These are phyloP conservation scores for Mastacembelus armatus DNA, from an alignment of 2,797 vertebrate species.

Conservation along the genomic window DNA sequence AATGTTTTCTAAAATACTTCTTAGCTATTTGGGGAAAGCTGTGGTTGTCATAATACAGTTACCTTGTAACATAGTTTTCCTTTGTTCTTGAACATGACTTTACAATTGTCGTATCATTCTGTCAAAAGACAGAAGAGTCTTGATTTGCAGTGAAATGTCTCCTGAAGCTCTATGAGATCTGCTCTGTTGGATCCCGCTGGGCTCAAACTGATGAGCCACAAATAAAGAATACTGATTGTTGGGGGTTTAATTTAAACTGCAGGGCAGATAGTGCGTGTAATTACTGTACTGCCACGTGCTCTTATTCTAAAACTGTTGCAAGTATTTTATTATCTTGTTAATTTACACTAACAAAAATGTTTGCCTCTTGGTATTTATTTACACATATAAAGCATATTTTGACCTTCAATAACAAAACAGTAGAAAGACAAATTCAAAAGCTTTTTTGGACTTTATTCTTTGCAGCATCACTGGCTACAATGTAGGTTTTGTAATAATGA, in stretches of 20 bases:
- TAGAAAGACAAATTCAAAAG: neutral
- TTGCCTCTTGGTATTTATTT: constrained; percentile 6
- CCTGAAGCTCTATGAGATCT: neutral
- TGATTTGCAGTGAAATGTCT: neutral
- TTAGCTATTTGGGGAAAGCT: neutral
- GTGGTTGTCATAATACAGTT: neutral
- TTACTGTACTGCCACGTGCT: neutral
- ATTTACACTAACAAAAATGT: constrained; percentile 26
- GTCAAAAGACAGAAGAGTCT: neutral
- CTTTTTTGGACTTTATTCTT: constrained; percentile 18
- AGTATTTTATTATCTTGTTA: constrained; percentile 16
- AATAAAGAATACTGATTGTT: constrained; percentile 5
- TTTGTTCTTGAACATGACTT: neutral
- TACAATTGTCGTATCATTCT: too few species aligned
- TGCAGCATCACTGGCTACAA: too few species aligned
- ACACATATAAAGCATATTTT: neutral
- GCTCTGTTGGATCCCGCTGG: neutral
- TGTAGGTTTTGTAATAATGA: too few species aligned
- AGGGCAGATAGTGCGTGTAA: constrained; percentile 18
- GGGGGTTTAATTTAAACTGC: constrained; percentile 22
- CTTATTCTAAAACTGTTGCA: neutral
- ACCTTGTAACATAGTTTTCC: too few species aligned
- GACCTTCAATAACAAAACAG: constrained; percentile 15
- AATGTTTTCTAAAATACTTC: neutral
- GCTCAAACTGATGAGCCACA: constrained; percentile 20